Percentiles rank a stretch among this genome's conserved stretches.
These are phyloP conservation scores for Drosophila kurseongensis DNA, from an alignment of 1,140 invertebrate genomes.

Conservation along the genomic window DNA sequence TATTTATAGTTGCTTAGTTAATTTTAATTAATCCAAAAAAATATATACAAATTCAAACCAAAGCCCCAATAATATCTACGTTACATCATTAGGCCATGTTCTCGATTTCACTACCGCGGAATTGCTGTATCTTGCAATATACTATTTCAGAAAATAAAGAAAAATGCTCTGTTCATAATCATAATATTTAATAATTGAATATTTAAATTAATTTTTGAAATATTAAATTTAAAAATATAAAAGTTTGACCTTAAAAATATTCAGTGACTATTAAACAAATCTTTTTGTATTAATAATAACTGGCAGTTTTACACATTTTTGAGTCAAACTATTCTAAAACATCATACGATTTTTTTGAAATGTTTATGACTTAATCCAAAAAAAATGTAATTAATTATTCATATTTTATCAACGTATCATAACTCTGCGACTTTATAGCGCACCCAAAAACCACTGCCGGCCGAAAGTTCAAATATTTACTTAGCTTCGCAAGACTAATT, in stretches of 20 bases:
- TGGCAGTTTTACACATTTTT: not conserved
- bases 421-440: not conserved
- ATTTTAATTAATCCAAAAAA: no score
- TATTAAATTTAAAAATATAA: no score
- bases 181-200: no score
- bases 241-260: no score
- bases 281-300: no score
- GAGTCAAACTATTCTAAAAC: not conserved
- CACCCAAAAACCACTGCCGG: conserved; percentile 9
- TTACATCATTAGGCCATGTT: not conserved
- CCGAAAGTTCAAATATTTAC: conserved; percentile 61
- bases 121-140: not conserved
- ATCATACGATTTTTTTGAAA: not conserved
- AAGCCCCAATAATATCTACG: no score
- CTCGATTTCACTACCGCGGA: conserved; percentile 2
- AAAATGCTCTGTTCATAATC: no score
- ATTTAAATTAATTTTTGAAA: no score
- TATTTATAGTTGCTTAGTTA: not conserved
- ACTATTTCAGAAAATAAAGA: no score
- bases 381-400: not conserved
- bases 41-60: not conserved
- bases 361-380: not conserved
- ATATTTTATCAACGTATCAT: not conserved
- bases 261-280: no score
- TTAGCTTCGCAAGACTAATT: conserved; percentile 33